Conservation (phyloP, 2,888 invertebrate genomes). For the Amblyjoppa proteus region DNA sequence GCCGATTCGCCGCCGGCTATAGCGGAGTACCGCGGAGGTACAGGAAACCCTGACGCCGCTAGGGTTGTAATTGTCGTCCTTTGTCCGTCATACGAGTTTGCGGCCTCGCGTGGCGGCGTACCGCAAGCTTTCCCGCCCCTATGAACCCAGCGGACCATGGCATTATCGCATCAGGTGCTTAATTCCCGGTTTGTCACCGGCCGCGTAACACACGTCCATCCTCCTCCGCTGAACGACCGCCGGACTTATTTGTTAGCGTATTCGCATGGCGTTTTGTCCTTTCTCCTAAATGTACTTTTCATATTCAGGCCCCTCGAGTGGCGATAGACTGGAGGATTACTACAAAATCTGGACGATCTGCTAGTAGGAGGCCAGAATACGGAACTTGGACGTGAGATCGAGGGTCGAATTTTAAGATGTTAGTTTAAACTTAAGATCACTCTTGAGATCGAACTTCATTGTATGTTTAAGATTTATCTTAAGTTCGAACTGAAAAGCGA, state of each 20-base stretch:
- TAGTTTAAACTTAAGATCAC: too few relatives aligned
- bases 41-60: slow-evolving; percentile 79
- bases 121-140: slow-evolving; percentile 75
- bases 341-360: neutral
- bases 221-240: neutral
- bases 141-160: slow-evolving; percentile 72
- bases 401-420: too few relatives aligned
- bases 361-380: neutral
- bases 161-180: slow-evolving; percentile 79
- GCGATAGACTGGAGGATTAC: neutral
- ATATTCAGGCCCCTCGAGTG: neutral
- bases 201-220: slow-evolving; percentile 64
- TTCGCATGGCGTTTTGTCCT: neutral
- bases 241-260: slow-evolving; percentile 36
- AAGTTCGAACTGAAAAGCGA: too few relatives aligned
- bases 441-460: neutral
- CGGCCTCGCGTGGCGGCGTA: slow-evolving; percentile 73
- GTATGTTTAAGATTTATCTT: too few relatives aligned
- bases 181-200: slow-evolving; percentile 78
- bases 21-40: slow-evolving; percentile 68
- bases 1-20: slow-evolving; percentile 72
- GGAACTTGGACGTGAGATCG: too few relatives aligned
- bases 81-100: slow-evolving; percentile 79
- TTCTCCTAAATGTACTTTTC: neutral
- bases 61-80: slow-evolving; percentile 82